A percentile compares a stretch with the other conserved stretches of the same genome.
phyloP scores from a whole-genome alignment of 2,888 invertebrate genomes.

The Eucera pruinosa region DNA sequence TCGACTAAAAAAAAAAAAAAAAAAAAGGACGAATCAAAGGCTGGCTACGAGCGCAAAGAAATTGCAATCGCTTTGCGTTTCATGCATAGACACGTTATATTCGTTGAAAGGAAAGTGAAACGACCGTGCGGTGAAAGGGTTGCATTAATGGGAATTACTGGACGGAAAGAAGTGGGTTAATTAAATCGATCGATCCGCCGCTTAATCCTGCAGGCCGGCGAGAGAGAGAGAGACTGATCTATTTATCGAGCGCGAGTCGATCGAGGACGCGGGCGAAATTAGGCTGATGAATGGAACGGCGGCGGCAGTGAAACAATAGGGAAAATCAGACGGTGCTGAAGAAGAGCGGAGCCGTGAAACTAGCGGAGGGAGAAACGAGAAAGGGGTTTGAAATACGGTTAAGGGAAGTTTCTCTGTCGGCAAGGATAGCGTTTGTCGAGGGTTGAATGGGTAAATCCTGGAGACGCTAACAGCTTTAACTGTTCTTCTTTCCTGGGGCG shows the following conservation, averaged over 20 bases:
- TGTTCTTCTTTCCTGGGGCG: background rate
- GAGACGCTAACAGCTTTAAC: background rate
- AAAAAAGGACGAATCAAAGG: too few species aligned
- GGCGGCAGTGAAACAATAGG: constrained; percentile 14
- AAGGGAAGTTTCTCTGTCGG: background rate
- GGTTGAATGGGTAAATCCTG: background rate
- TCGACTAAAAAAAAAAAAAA: background rate
- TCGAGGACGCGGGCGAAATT: background rate
- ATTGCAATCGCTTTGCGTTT: too few species aligned
- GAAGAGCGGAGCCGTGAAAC: background rate
- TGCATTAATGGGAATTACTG: constrained; percentile 7
- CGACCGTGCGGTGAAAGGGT: background rate
- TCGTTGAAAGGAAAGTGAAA: too few species aligned
- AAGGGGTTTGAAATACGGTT: background rate
- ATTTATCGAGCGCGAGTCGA: background rate
- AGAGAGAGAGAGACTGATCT: background rate
- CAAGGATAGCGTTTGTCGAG: background rate
- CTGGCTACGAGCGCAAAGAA: too few species aligned
- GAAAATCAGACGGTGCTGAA: background rate
- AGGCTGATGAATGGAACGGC: background rate
- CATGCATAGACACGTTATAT: too few species aligned
- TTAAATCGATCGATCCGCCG: constrained; percentile 29
- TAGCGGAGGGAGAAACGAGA: background rate
- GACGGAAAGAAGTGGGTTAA: background rate
- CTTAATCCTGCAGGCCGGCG: background rate